Percentiles rank a stretch among this genome's conserved stretches.
Conservation (phyloP, 2,888 invertebrate genomes). For the Lasioglossum lativentre region DNA sequence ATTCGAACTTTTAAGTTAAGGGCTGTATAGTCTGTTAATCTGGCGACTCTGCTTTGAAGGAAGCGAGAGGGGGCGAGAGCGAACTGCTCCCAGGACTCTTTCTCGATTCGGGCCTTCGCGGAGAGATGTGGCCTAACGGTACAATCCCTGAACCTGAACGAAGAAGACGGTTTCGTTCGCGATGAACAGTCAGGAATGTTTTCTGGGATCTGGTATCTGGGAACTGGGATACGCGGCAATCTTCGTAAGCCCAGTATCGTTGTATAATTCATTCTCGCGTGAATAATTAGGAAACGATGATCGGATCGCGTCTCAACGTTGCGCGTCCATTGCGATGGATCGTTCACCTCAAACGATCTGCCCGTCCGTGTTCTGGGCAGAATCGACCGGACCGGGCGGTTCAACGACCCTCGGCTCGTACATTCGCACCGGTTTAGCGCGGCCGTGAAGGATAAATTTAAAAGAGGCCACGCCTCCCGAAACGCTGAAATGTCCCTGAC, state of each 20-base stretch:
- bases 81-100: neutral
- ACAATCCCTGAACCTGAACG: neutral
- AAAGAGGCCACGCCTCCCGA: conserved; percentile 55
- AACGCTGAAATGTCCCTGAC: conserved; percentile 62
- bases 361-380: conserved; percentile 44
- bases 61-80: neutral
- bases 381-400: conserved; percentile 48
- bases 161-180: neutral
- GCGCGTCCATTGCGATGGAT: conserved; percentile 30
- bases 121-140: conserved; percentile 38
- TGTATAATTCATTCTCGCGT: neutral
- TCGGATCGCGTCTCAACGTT: neutral
- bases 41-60: neutral
- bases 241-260: neutral
- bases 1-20: no score
- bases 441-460: conserved; percentile 69
- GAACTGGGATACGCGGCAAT: neutral
- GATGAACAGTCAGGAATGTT: conserved; percentile 23
- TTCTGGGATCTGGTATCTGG: neutral
- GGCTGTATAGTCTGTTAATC: no score
- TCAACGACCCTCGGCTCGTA: conserved; percentile 54
- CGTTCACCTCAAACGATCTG: conserved; percentile 64
- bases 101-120: neutral
- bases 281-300: neutral
- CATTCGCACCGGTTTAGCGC: conserved; percentile 26